Evolutionary conservation across 2,113 vertebrate genomes (phyloP), one percentile per base, ranked within the genome.

Genomic region (Nanorana parkeri): DNA sequence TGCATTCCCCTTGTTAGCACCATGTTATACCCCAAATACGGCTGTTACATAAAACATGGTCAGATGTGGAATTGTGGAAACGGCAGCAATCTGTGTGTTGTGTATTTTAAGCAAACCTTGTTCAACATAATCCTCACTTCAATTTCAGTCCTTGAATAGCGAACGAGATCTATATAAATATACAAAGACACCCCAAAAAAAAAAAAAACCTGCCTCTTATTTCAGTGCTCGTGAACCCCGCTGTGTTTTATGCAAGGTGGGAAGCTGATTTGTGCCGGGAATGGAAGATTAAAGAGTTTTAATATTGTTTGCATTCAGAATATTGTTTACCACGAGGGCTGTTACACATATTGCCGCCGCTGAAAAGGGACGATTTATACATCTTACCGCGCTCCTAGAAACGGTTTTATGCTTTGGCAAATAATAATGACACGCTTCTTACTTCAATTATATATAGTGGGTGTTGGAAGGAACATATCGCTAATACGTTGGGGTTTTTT

Each of bases 231-330:
- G 21, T 15, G 21, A 54, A 26, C 71, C 71, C 71, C 23, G 51
- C 54, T n/a, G 71, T 21, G 54, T n/a, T 74, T n/a, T 58, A 58
- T 74, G 54, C 28, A 36, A 58, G 17, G 71, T 32, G 21, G 10
- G 23, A 36, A 74, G 54, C 71, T 56, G 69, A 52, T 29, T 72
- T 55, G 69, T 56, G 52, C 23, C 4, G 52, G 20, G 71, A 71
- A 56, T 36, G 26, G 19, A 32, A 74, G 71, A 74, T 74, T 74
- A 74, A 74, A 56, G 71, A 74, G 71, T 56, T 74, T 58, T 74
- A 74, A 74, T 56, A 54, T 54, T 58, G 26, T 74, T 74, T 74
- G 71, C 71, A 58, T 74, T 32, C 47, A 28, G 26, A 74, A 74
- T 74, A 56, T 54, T 74, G 54, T 58, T 74, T 58, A 74, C 71